These are phyloP conservation scores for Helarctos malayanus DNA, from an alignment of 2,797 vertebrate genomes.

Conservation along the genomic window DNA sequence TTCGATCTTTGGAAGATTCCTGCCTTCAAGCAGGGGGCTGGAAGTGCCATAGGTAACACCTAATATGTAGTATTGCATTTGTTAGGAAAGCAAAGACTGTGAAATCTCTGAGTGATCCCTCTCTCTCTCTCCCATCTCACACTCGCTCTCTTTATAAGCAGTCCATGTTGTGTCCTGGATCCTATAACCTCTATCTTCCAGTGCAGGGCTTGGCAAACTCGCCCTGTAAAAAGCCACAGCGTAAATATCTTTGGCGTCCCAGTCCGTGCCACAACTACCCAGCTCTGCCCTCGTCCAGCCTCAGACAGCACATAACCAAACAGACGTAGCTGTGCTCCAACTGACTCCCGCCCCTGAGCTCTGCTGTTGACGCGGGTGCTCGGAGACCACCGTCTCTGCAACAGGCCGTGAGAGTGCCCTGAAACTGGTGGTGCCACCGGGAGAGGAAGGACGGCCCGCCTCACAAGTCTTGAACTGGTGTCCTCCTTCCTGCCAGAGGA, in stretches of 20 bases:
- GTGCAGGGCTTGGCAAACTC: background rate
- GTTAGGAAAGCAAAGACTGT: background rate
- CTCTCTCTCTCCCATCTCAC: background rate
- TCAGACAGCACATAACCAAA: background rate
- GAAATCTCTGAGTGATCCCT: background rate
- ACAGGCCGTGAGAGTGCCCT: too few species aligned
- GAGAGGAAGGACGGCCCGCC: background rate
- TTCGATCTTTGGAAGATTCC: background rate
- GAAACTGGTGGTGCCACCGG: background rate
- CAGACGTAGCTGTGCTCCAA: background rate
- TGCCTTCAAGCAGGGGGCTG: background rate
- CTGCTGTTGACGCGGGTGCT: background rate
- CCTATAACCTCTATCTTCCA: background rate
- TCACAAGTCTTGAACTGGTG: background rate
- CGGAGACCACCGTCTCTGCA: background rate
- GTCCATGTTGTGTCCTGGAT: background rate
- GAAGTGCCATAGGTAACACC: background rate
- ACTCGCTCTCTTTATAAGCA: background rate
- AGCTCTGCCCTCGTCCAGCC: background rate
- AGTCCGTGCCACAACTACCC: background rate
- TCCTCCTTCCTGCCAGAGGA: background rate
- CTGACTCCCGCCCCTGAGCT: background rate
- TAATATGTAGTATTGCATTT: background rate
- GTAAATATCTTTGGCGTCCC: background rate
- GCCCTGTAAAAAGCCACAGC: background rate